These are phyloP conservation scores for Phylloscopus collybita DNA, from an alignment of 2,797 vertebrate species.

Conservation along the genomic window DNA sequence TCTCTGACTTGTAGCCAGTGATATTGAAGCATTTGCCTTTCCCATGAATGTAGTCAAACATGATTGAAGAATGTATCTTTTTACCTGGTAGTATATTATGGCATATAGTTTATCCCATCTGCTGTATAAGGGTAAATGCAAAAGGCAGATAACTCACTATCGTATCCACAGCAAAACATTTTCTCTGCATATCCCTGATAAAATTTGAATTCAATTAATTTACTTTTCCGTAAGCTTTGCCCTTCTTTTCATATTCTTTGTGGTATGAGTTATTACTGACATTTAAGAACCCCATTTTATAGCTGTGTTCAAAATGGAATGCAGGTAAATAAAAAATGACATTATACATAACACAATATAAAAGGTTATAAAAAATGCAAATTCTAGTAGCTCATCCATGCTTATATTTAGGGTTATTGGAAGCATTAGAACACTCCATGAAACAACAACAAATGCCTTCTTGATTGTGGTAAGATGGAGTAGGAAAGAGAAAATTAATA, in stretches of 20 bases:
- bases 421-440: background rate
- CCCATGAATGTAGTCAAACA: background rate
- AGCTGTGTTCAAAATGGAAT: constrained; percentile 50
- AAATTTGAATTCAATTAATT: constrained; percentile 55
- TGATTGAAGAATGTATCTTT: background rate
- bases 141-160: constrained; percentile 30
- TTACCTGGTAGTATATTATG: background rate
- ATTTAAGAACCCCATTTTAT: constrained; percentile 61
- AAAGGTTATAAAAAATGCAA: constrained; percentile 48
- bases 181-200: constrained; percentile 13
- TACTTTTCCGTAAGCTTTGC: constrained; percentile 45
- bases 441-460: background rate
- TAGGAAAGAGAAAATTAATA: constrained; percentile 6
- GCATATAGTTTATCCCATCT: background rate
- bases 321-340: constrained; percentile 69
- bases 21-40: background rate
- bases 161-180: constrained; percentile 10
- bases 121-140: background rate
- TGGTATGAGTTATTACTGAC: constrained; percentile 63
- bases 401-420: background rate
- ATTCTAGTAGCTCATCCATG: constrained; percentile 4
- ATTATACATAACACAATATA: constrained; percentile 44
- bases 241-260: constrained; percentile 50
- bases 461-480: background rate
- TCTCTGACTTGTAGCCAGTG: background rate